Evolutionary conservation across 2,113 vertebrate species (phyloP).

Genomic region (Tragelaphus strepsiceros): DNA sequence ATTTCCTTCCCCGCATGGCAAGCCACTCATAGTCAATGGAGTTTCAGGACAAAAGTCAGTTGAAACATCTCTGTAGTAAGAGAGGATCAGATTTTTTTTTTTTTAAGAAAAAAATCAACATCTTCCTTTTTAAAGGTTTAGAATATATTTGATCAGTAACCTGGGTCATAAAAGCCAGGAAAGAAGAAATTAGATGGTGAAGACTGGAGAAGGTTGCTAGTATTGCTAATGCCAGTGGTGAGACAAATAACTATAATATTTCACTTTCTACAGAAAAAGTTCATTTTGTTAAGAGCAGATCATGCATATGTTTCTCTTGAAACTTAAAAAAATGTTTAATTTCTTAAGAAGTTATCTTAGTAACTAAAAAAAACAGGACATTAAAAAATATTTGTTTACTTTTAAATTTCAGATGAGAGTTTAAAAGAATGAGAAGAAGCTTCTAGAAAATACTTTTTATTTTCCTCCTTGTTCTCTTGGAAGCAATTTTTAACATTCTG

Average conservation of each 20-base stretch:
- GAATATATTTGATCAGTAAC: not conserved
- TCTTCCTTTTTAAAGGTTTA: not conserved
- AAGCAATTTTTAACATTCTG: not conserved
- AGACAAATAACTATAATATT: not conserved
- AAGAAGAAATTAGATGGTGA: not conserved
- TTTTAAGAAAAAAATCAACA: not conserved
- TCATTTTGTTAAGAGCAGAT: not conserved
- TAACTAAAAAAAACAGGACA: not conserved
- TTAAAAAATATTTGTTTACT: conserved; percentile 12
- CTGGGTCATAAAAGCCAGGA: not conserved
- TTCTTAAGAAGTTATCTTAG: not conserved
- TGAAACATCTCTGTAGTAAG: not conserved
- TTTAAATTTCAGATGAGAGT: not conserved
- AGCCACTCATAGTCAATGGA: not conserved
- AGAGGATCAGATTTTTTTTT: not conserved
- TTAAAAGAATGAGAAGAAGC: not conserved
- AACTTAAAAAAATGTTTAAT: not conserved
- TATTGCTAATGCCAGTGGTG: not conserved
- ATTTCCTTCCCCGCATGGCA: not conserved
- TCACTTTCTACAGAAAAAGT: not conserved
- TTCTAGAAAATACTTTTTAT: conserved; percentile 3
- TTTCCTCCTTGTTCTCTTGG: not conserved
- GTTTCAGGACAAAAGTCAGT: not conserved
- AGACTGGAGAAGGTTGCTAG: not conserved
- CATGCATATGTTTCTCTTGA: not conserved